phyloP scores from a whole-genome alignment of 2,888 invertebrate species.

The Cecidostiba fungosa region DNA sequence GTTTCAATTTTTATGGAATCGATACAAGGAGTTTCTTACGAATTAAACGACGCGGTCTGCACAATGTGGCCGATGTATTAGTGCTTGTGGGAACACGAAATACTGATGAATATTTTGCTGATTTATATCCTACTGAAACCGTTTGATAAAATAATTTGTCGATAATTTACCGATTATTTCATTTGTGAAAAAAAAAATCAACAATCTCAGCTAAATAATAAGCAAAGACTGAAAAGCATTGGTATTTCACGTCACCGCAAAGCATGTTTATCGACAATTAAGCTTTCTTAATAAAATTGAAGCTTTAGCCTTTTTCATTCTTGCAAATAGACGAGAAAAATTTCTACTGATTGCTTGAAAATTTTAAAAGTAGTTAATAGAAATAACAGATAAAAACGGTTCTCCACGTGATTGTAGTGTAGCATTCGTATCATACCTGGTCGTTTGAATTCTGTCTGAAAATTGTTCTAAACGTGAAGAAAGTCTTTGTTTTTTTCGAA shows the following conservation, averaged over 20 bases:
- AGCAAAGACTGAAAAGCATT: slow-evolving; percentile 21
- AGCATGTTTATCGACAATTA: background rate
- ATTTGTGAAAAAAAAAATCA: background rate
- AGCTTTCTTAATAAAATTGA: background rate
- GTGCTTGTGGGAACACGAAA: background rate
- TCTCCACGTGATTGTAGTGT: background rate
- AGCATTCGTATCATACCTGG: background rate
- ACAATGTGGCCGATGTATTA: background rate
- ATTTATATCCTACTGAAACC: slow-evolving; percentile 13
- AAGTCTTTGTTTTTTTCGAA: slow-evolving; percentile 49
- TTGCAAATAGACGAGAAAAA: slow-evolving; percentile 18
- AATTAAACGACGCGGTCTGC: slow-evolving; percentile 5
- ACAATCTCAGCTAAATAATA: slow-evolving; percentile 18
- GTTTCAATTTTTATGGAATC: slow-evolving; percentile 45
- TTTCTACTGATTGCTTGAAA: background rate
- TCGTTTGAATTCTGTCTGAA: slow-evolving; percentile 23
- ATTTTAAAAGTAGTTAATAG: slow-evolving; percentile 24
- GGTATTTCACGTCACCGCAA: slow-evolving; percentile 28
- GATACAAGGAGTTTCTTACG: slow-evolving; percentile 25
- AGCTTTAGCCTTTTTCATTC: slow-evolving; percentile 8
- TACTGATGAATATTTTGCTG: slow-evolving; percentile 22
- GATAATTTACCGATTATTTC: background rate
- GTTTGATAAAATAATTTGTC: slow-evolving; percentile 12
- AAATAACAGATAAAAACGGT: slow-evolving; percentile 32
- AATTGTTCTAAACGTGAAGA: slow-evolving; percentile 12